Conservation (phyloP, 2,797 vertebrate species). For the Clangula hyemalis region DNA sequence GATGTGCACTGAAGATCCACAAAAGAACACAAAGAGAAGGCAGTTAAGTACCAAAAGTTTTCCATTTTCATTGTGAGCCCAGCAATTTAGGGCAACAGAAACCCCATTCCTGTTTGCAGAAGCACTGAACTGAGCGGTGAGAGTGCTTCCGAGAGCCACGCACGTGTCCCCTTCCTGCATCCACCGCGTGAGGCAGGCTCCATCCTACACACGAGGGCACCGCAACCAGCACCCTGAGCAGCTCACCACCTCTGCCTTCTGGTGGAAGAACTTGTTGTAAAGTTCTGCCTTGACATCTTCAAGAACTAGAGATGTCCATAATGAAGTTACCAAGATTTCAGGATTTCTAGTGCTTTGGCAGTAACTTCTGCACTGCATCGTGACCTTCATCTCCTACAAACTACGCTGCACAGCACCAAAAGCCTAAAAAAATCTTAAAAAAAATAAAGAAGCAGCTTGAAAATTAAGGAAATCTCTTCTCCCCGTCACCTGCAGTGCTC, state of each 20-base stretch:
- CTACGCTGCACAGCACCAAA: background rate
- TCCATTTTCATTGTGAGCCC: accelerated
- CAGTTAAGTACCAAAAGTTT: background rate
- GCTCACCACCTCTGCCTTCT: background rate
- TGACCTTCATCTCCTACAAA: background rate
- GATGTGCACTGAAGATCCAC: background rate
- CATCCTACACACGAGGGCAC: background rate
- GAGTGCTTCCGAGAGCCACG: accelerated
- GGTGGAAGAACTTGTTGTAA: background rate
- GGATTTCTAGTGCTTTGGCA: background rate
- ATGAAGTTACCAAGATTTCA: accelerated
- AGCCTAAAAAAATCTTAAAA: background rate
- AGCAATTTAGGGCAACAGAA: background rate
- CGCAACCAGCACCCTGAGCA: background rate
- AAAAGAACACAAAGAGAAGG: background rate
- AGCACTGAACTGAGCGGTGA: accelerated
- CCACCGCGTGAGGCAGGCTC: background rate
- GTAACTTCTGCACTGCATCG: background rate
- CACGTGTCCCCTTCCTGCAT: background rate
- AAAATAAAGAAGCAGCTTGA: background rate
- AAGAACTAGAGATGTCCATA: background rate
- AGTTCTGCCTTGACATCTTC: no score
- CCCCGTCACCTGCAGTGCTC: background rate
- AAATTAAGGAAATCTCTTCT: background rate
- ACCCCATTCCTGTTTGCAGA: background rate